phyloP scores from a whole-genome alignment of 2,888 invertebrate species.

The Cheilosia scutellata region DNA sequence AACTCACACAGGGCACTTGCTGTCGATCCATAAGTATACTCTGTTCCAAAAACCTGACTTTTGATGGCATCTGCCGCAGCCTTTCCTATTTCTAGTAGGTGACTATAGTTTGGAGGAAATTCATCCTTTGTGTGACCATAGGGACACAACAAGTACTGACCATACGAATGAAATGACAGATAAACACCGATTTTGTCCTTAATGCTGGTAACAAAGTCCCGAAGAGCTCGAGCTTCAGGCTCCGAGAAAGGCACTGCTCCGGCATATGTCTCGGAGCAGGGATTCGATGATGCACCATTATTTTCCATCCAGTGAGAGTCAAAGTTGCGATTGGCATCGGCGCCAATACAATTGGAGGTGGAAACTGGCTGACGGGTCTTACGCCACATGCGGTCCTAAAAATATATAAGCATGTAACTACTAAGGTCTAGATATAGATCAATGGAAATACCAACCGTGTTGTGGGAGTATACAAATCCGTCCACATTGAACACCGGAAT shows the following conservation, averaged over 20 bases:
- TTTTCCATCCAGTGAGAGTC: constrained; percentile 81
- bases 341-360: constrained; percentile 80
- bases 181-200: constrained; percentile 85
- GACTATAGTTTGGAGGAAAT: constrained; percentile 84
- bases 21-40: constrained; percentile 85
- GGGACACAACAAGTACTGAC: constrained; percentile 87
- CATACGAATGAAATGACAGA: constrained; percentile 88
- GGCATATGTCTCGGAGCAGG: constrained; percentile 84
- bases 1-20: constrained; percentile 86
- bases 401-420: background rate
- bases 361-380: constrained; percentile 86
- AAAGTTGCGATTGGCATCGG: constrained; percentile 83
- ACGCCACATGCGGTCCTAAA: constrained; percentile 87
- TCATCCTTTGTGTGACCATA: constrained; percentile 85
- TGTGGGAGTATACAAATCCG: constrained; percentile 89
- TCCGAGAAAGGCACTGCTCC: constrained; percentile 86
- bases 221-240: constrained; percentile 85
- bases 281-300: constrained; percentile 84
- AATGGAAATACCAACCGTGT: constrained; percentile 84
- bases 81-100: constrained; percentile 84
- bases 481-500: constrained; percentile 90
- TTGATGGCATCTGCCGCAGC: constrained; percentile 85
- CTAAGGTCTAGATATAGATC: background rate
- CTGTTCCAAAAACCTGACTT: constrained; percentile 84
- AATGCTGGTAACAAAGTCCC: constrained; percentile 84